Percentiles rank a stretch among this genome's conserved stretches.
phyloP scores from a whole-genome alignment of 2,797 vertebrate species.

The Antrozous pallidus region DNA sequence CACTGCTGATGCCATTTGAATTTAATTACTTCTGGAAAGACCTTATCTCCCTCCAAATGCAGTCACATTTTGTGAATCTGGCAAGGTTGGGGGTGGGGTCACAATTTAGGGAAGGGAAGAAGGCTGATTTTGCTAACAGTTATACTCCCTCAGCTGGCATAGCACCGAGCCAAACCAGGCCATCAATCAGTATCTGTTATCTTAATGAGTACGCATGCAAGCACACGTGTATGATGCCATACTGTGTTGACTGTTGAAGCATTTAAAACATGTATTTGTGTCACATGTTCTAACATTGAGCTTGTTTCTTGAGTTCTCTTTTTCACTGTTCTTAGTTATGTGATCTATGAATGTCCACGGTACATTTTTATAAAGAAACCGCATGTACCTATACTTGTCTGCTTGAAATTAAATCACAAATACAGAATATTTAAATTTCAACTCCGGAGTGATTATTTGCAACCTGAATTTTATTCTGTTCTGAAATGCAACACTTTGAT shows the following conservation, averaged over 20 bases:
- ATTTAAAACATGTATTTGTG: not conserved
- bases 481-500: not conserved
- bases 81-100: not conserved
- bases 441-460: not conserved
- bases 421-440: not conserved
- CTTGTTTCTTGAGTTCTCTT: not conserved
- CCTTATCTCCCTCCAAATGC: not conserved
- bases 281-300: not conserved
- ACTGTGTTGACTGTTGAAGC: not conserved
- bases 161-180: not conserved
- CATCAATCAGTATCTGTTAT: not conserved
- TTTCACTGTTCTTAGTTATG: not conserved
- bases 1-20: no score
- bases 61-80: not conserved
- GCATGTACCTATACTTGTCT: not conserved
- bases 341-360: not conserved
- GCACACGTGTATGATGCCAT: not conserved
- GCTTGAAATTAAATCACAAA: conserved; percentile 34
- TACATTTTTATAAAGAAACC: not conserved
- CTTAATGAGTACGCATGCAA: not conserved
- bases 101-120: not conserved
- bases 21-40: not conserved
- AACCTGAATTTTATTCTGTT: conserved; percentile 22
- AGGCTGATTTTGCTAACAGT: not conserved
- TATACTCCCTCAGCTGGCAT: not conserved